A percentile compares a stretch with the other conserved stretches of the same genome.
Conservation (phyloP, 1,140 invertebrate genomes). For the Trinorchestia longiramus region DNA sequence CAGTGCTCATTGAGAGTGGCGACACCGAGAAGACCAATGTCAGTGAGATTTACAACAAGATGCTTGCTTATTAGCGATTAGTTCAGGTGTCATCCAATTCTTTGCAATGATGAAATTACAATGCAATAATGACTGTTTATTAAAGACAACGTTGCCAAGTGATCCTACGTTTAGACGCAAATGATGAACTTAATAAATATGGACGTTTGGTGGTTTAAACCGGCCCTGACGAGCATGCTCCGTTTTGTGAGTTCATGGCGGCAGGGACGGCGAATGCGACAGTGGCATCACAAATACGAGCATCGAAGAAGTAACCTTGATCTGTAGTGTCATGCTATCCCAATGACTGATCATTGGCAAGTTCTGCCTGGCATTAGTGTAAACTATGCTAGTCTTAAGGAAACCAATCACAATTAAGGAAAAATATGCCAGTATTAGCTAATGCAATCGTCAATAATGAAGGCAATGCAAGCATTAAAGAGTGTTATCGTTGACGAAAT, state of each 20-base stretch:
- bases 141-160: conserved; percentile 52
- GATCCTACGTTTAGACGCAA: conserved; percentile 45
- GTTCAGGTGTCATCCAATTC: conserved; percentile 53
- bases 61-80: conserved; percentile 54
- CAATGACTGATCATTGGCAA: background rate
- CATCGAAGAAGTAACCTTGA: background rate
- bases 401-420: conserved; percentile 32
- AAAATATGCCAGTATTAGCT: conserved; percentile 32
- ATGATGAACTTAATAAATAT: conserved; percentile 50
- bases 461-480: background rate
- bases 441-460: conserved; percentile 43
- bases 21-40: conserved; percentile 40
- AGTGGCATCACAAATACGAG: background rate
- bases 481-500: background rate
- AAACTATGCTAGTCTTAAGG: background rate
- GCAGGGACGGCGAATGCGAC: background rate
- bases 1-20: conserved; percentile 51
- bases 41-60: conserved; percentile 49
- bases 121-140: conserved; percentile 54
- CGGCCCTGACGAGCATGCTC: conserved; percentile 10
- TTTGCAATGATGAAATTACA: conserved; percentile 54
- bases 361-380: background rate
- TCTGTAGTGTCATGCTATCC: background rate
- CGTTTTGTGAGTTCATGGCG: background rate
- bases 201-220: conserved; percentile 39